A percentile compares a stretch with the other conserved stretches of the same genome.
These are phyloP conservation scores for Telmatherina bonti DNA, from an alignment of 2,797 vertebrate genomes.

Conservation along the genomic window DNA sequence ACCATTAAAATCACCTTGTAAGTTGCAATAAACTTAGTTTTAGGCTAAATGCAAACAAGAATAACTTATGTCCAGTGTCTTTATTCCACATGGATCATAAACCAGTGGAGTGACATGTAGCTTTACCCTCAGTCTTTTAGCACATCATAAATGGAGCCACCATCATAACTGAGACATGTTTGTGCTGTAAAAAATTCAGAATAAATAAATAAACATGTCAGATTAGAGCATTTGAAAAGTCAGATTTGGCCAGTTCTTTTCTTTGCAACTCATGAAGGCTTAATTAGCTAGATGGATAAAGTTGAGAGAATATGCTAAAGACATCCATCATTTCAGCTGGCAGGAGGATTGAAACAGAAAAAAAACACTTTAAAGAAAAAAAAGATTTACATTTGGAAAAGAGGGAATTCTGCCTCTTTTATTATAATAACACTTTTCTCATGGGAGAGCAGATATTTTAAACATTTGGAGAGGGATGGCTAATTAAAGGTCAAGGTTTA, in stretches of 20 bases:
- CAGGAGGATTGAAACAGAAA: not conserved
- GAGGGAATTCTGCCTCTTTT: not conserved
- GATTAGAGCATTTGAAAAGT: constrained; percentile 12
- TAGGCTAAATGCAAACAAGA: not conserved
- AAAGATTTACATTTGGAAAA: not conserved
- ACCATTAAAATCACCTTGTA: not conserved
- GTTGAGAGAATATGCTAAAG: not conserved
- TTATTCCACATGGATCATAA: constrained; percentile 11
- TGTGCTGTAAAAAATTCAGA: too few species aligned
- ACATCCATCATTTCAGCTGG: not conserved
- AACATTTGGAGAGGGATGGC: constrained; percentile 8
- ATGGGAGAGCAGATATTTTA: not conserved
- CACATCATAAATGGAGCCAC: not conserved
- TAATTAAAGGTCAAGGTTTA: constrained; percentile 24
- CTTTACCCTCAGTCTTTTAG: constrained; percentile 14
- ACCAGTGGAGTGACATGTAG: constrained; percentile 7
- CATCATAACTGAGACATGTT: not conserved
- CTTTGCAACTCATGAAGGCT: not conserved
- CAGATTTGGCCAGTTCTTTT: not conserved
- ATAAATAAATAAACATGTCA: too few species aligned
- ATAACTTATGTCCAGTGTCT: not conserved
- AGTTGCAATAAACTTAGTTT: not conserved
- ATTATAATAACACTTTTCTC: not conserved
- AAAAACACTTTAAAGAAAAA: not conserved
- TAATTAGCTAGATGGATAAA: constrained; percentile 13